Evolutionary conservation across 1,140 invertebrate species (phyloP).

Genomic region (Diabrotica undecimpunctata): DNA sequence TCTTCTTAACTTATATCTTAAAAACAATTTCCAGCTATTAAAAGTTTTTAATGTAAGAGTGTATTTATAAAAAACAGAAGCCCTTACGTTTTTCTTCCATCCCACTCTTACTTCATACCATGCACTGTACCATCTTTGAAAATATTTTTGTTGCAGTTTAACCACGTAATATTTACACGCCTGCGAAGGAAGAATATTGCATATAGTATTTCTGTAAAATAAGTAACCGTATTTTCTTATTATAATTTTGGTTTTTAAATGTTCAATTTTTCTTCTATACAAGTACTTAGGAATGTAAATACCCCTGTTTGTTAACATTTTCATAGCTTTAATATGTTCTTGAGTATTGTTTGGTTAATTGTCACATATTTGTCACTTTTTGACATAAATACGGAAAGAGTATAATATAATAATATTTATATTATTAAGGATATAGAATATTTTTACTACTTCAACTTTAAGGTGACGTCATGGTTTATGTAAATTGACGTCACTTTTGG

Average conservation of each 20-base stretch:
- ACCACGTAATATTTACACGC: background rate
- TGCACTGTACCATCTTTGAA: conserved; percentile 7
- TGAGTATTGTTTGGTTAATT: no score
- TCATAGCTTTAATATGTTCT: background rate
- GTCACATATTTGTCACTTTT: no score
- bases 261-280: background rate
- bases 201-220: conserved; percentile 1
- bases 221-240: background rate
- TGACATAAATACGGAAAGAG: no score
- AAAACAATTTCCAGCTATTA: conserved; percentile 10
- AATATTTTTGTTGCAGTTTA: conserved; percentile 4
- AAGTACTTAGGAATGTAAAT: background rate
- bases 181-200: background rate
- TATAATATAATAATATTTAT: no score
- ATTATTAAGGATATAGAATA: no score
- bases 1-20: background rate
- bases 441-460: no score
- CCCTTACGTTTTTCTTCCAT: conserved; percentile 20
- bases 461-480: no score
- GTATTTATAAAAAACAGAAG: conserved; percentile 18
- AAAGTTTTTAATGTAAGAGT: conserved; percentile 9
- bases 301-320: background rate
- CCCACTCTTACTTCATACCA: conserved; percentile 21
- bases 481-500: no score
- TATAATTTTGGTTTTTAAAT: background rate